Percentiles rank a stretch among this genome's conserved stretches.
Evolutionary conservation across 2,888 invertebrate genomes (phyloP).

Genomic region (Hypercompe scribonia): DNA sequence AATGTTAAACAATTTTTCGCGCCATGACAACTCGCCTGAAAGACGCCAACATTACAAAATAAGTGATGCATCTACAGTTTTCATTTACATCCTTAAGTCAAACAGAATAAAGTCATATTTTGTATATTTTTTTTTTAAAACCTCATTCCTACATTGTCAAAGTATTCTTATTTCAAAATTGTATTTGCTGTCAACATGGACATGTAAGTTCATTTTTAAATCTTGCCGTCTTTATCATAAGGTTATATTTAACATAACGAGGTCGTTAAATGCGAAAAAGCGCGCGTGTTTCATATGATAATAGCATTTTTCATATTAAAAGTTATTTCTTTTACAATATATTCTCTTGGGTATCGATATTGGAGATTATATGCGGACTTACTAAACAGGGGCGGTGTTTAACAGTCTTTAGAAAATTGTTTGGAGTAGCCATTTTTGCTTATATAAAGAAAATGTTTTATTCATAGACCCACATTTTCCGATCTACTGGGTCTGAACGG

Average conservation of each 20-base stretch:
- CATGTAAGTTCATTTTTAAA: constrained; percentile 27
- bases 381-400: constrained; percentile 47
- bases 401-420: constrained; percentile 48
- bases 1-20: constrained; percentile 65
- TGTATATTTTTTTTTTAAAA: neutral
- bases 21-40: constrained; percentile 62
- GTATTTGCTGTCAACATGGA: constrained; percentile 37
- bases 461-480: constrained; percentile 12
- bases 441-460: constrained; percentile 15
- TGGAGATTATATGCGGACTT: constrained; percentile 53
- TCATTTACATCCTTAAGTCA: fast-evolving
- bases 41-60: constrained; percentile 49
- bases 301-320: constrained; percentile 86
- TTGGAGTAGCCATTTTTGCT: constrained; percentile 29
- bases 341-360: constrained; percentile 55
- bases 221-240: fast-evolving
- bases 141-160: constrained; percentile 31
- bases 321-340: constrained; percentile 71
- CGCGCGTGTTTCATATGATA: constrained; percentile 69
- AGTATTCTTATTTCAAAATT: constrained; percentile 51
- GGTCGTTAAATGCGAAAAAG: constrained; percentile 15
- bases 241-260: constrained; percentile 33
- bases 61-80: neutral
- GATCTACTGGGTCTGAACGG: constrained; percentile 3
- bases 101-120: constrained; percentile 2